Evolutionary conservation across 2,797 vertebrate species (phyloP).

Genomic region (Gymnothorax reevesii): DNA sequence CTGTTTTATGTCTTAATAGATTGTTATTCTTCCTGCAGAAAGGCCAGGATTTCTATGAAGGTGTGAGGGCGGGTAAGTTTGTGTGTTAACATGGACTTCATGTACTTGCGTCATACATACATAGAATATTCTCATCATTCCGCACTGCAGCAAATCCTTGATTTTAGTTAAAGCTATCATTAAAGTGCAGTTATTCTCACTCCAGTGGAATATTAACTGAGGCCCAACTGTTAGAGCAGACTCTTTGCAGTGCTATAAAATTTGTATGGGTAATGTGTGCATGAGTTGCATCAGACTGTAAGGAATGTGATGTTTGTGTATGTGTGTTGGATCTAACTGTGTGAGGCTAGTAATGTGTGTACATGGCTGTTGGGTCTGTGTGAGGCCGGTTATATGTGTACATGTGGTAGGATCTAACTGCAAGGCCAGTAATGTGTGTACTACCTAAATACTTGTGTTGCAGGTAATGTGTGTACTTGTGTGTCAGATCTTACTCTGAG

Average conservation of each 20-base stretch:
- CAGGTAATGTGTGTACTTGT: no score
- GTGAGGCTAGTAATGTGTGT: neutral
- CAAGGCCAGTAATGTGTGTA: neutral
- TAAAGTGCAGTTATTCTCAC: neutral
- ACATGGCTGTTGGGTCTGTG: no score
- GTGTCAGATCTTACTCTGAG: no score
- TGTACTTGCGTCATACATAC: neutral
- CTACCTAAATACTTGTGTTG: no score
- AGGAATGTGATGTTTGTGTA: neutral
- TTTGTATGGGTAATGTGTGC: no score
- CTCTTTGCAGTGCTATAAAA: neutral
- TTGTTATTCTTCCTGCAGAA: conserved; percentile 65
- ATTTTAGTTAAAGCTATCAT: no score
- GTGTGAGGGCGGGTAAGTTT: conserved; percentile 79
- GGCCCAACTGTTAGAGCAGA: neutral
- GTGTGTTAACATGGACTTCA: neutral
- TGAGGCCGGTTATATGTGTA: no score
- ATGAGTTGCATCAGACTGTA: no score
- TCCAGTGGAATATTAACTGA: neutral
- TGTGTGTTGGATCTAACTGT: neutral
- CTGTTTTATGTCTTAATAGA: conserved; percentile 19
- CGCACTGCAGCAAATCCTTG: neutral
- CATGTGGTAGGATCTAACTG: no score
- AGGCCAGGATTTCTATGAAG: conserved; percentile 82
- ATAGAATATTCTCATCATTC: neutral